phyloP scores from a whole-genome alignment of 2,888 invertebrate genomes.

The Archaeoteleia sp. region DNA sequence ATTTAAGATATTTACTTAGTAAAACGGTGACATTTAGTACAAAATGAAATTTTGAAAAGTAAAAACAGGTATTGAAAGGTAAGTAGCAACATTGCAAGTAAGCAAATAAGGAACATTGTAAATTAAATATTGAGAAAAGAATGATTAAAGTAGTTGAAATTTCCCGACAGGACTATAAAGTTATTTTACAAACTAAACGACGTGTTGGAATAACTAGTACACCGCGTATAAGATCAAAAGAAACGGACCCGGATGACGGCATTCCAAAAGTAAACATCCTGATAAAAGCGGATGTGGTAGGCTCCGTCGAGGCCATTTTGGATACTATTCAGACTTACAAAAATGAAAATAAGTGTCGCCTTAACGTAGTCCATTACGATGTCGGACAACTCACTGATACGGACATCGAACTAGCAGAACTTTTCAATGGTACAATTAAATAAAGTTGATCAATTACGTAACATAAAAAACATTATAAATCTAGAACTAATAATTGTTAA shows the following conservation, averaged over 20 bases:
- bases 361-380: slow-evolving; percentile 92
- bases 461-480: slow-evolving; percentile 6
- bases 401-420: slow-evolving; percentile 88
- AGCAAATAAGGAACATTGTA: no score
- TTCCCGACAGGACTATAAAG: slow-evolving; percentile 81
- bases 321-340: slow-evolving; percentile 92
- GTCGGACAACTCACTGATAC: slow-evolving; percentile 90
- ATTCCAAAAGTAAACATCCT: slow-evolving; percentile 79
- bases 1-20: no score
- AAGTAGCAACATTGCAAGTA: no score
- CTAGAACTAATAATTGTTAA: slow-evolving; percentile 7
- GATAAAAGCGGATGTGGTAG: slow-evolving; percentile 93
- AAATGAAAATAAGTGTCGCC: slow-evolving; percentile 80
- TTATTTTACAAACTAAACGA: slow-evolving; percentile 79
- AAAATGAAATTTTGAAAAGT: no score
- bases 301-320: slow-evolving; percentile 95
- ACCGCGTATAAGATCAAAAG: slow-evolving; percentile 78
- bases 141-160: no score
- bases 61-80: no score
- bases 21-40: no score
- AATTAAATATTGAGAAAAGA: no score
- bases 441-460: no score
- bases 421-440: slow-evolving; percentile 83
- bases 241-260: slow-evolving; percentile 76
- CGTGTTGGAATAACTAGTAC: slow-evolving; percentile 79